Evolutionary conservation across 2,797 vertebrate species (phyloP).

Genomic region (Phoeniculus purpureus): DNA sequence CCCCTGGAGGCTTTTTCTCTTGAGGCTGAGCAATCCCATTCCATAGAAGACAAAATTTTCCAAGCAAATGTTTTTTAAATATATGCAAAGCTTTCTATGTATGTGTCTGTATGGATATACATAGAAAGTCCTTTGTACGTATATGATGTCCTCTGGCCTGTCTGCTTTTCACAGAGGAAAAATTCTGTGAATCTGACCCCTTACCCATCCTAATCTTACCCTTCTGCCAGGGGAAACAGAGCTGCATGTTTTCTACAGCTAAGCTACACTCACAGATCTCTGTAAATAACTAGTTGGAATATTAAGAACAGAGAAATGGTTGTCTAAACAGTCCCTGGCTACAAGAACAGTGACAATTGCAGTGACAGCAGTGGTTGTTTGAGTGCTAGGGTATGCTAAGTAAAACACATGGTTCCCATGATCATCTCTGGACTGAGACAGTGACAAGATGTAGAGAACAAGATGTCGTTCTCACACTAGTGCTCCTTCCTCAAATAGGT

Average conservation of each 20-base stretch:
- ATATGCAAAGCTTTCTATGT: background rate
- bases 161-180: background rate
- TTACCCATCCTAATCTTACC: background rate
- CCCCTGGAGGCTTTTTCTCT: too few relatives aligned
- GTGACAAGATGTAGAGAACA: background rate
- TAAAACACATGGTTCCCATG: background rate
- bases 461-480: background rate
- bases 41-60: background rate
- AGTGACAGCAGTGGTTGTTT: background rate
- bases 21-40: background rate
- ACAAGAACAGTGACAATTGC: background rate
- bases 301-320: background rate
- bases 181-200: background rate
- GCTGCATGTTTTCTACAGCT: background rate
- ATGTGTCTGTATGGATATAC: background rate
- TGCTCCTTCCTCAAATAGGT: background rate
- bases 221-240: background rate
- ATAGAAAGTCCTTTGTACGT: too few relatives aligned
- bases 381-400: background rate
- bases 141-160: background rate
- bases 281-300: background rate
- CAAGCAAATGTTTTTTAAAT: background rate
- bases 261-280: background rate
- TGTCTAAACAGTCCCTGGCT: background rate
- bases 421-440: background rate